These are phyloP conservation scores for Egretta garzetta DNA, from an alignment of 2,113 vertebrate genomes.

Conservation along the genomic window DNA sequence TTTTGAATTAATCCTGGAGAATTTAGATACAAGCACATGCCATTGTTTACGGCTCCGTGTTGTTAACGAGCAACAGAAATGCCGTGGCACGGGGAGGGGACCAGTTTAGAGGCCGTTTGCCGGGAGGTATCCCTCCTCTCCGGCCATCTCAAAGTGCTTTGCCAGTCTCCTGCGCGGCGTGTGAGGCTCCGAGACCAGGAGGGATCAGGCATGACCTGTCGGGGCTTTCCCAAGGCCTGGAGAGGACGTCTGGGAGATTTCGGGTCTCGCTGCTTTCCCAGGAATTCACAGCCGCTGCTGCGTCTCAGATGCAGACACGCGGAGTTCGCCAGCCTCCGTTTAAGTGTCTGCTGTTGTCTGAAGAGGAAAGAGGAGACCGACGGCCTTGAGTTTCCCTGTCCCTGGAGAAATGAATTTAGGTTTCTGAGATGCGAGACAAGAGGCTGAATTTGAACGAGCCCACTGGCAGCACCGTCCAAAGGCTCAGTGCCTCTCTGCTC, in stretches of 20 bases:
- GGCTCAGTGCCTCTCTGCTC: not conserved
- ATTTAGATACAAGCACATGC: not conserved
- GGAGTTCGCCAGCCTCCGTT: not conserved
- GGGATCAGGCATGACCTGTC: not conserved
- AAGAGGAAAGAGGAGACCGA: not conserved
- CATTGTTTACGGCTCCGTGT: not conserved
- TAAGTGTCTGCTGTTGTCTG: not conserved
- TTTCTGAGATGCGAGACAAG: not conserved
- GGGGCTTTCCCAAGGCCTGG: not conserved
- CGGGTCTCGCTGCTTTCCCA: not conserved
- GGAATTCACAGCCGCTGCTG: not conserved
- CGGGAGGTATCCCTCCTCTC: not conserved
- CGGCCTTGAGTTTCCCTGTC: accelerated
- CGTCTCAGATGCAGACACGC: not conserved
- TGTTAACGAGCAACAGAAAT: not conserved
- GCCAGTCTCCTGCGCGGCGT: accelerated
- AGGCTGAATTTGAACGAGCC: not conserved
- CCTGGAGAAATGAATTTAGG: not conserved
- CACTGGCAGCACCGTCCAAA: not conserved
- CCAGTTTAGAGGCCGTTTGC: accelerated
- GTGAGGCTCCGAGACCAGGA: accelerated
- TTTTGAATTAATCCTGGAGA: not conserved
- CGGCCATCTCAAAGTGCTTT: not conserved
- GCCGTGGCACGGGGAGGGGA: not conserved
- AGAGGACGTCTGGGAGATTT: not conserved